A percentile compares a stretch with the other conserved stretches of the same genome.
Evolutionary conservation across 2,888 invertebrate species (phyloP).

Genomic region (Hemicrepidius hirtus): DNA sequence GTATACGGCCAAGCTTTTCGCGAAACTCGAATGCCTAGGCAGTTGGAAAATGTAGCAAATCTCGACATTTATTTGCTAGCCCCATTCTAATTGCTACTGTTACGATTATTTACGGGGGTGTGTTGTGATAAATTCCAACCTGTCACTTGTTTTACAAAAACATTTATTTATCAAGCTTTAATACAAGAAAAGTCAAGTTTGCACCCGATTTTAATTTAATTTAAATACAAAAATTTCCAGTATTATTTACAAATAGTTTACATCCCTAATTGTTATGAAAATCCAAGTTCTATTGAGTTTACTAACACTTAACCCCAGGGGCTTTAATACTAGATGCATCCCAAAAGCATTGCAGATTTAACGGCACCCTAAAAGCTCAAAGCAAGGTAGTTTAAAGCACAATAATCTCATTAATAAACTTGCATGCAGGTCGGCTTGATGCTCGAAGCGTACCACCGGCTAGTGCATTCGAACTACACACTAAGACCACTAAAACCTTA

Average conservation of each 20-base stretch:
- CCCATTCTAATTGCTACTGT: conserved; percentile 17
- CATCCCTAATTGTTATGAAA: no score
- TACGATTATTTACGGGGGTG: conserved; percentile 11
- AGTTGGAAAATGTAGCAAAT: conserved; percentile 26
- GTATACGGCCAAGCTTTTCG: conserved; percentile 20
- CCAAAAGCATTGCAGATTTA: conserved; percentile 34
- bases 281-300: neutral
- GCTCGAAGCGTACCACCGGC: conserved; percentile 15
- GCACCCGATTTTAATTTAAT: no score
- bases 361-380: conserved; percentile 43
- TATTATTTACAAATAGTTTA: no score
- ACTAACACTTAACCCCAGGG: neutral
- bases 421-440: conserved; percentile 30
- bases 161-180: neutral
- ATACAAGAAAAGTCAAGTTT: neutral
- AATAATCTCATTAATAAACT: conserved; percentile 48
- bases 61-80: conserved; percentile 23
- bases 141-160: neutral
- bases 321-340: conserved; percentile 31
- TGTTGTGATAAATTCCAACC: conserved; percentile 20
- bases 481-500: conserved; percentile 34
- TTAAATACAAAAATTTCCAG: no score
- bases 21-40: conserved; percentile 5
- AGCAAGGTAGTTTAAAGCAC: conserved; percentile 36
- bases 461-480: conserved; percentile 28